Base-by-base conservation (phyloP, 2,113 vertebrate genomes). In the Rhombomys opimus region DNA sequence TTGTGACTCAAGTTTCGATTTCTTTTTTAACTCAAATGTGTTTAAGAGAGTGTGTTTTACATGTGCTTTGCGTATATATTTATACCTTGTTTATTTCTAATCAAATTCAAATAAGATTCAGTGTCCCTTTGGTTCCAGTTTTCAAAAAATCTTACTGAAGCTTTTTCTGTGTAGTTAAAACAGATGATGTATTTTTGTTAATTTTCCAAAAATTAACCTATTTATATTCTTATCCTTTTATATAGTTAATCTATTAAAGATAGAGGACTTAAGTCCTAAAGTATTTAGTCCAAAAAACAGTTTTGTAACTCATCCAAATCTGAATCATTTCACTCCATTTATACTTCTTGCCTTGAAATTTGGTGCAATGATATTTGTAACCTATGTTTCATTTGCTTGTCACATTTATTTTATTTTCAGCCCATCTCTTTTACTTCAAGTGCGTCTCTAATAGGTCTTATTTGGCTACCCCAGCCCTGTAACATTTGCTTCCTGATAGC, bases 41-140 rank as follows among this genome's bases (percentile, higher is more conserved):
- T 81, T 96, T 91, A 75, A 50, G n/a, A 94, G 25, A 94, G n/a
- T 80, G 1, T 68, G 10, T 89, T 92, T 93, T 93, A 82, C 59
- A 13, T 90, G n/a, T 67, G 22, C 50, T 91, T 84, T 89, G 88
- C 50, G 73, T 87, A 89, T 85, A 93, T 90, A 65, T 90, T 90
- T 90, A 32, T 54, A 63, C 23, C n/a, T 75, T 81, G 57, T 77
- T 95, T 88, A n/a, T 38, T 81, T 93, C 41, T 82, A 59, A 25
- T 94, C 89, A 88, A 57, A 90, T 87, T 94, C 23, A 80, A 88
- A 88, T 88, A 75, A 70, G 61, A 65, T 65, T 87, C 72, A 76
- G 52, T 82, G 95, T 54, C 72, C 46, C 73, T n/a, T 89, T 72
- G 38, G 46, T 76, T 88, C 95, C 23, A 88, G 14, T 82, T 88